Evolutionary conservation across 64 coral and sea anemone species (phyloP).

Genomic region (Actinia tenebrosa): DNA sequence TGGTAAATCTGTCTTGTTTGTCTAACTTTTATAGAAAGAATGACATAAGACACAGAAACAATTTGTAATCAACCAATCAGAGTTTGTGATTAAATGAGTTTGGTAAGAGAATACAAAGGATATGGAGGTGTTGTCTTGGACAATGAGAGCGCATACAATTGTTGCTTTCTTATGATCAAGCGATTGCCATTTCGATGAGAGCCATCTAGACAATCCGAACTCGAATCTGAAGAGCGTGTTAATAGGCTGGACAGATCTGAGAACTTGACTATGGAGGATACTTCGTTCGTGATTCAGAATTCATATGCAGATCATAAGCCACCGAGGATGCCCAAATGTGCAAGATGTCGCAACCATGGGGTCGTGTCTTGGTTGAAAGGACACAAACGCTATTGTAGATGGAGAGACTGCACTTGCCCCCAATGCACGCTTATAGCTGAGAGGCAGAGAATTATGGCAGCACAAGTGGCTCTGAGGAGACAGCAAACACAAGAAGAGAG

Average conservation of each 20-base stretch:
- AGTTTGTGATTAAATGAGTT: slow-evolving; percentile 14
- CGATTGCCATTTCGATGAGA: slow-evolving; percentile 15
- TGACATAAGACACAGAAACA: slow-evolving; percentile 35
- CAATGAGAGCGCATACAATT: slow-evolving; percentile 11
- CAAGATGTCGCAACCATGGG: slow-evolving; percentile 87
- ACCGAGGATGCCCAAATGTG: slow-evolving; percentile 75
- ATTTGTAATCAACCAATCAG: slow-evolving; percentile 16
- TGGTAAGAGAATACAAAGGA: slow-evolving; percentile 5
- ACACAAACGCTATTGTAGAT: slow-evolving; percentile 90
- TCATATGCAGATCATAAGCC: slow-evolving; percentile 43
- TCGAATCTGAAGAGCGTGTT: background rate
- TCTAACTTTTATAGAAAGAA: slow-evolving; percentile 39
- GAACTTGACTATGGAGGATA: slow-evolving; percentile 31
- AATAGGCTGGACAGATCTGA: background rate
- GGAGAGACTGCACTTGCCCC: slow-evolving; percentile 93
- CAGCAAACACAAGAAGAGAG: slow-evolving; percentile 83
- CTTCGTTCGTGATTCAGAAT: slow-evolving; percentile 19
- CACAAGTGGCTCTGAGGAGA: slow-evolving; percentile 88
- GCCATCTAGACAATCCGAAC: background rate
- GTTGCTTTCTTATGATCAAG: background rate
- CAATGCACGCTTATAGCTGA: slow-evolving; percentile 95
- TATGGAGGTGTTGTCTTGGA: slow-evolving; percentile 10
- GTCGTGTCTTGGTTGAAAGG: slow-evolving; percentile 86
- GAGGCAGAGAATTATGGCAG: slow-evolving; percentile 93
- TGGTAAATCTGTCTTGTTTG: slow-evolving; percentile 21